Percentiles rank a stretch among this genome's conserved stretches.
These are phyloP conservation scores for Molanna angustata DNA, from an alignment of 2,888 invertebrate genomes.

Conservation along the genomic window DNA sequence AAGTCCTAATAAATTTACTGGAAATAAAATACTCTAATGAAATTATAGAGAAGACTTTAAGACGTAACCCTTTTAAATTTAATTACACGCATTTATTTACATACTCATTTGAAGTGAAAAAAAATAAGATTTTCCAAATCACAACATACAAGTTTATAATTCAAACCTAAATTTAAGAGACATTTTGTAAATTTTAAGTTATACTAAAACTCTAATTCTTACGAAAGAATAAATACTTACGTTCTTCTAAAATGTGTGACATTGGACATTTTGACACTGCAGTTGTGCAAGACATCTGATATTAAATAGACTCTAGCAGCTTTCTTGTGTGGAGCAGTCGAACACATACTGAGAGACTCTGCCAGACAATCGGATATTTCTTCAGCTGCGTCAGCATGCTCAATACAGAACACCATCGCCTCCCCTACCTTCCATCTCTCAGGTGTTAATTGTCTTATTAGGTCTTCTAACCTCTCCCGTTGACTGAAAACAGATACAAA, in stretches of 20 bases:
- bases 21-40: too few relatives aligned
- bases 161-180: too few relatives aligned
- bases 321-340: slow-evolving; percentile 82
- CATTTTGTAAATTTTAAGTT: too few relatives aligned
- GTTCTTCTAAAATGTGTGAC: slow-evolving; percentile 90
- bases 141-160: not conserved
- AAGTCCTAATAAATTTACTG: too few relatives aligned
- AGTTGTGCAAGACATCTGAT: slow-evolving; percentile 96
- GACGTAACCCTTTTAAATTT: too few relatives aligned
- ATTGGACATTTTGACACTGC: slow-evolving; percentile 93
- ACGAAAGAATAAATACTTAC: slow-evolving; percentile 51
- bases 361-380: slow-evolving; percentile 92
- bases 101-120: too few relatives aligned
- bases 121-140: not conserved
- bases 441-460: slow-evolving; percentile 81
- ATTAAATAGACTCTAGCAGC: slow-evolving; percentile 91
- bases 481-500: slow-evolving; percentile 64
- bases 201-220: too few relatives aligned
- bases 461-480: slow-evolving; percentile 88
- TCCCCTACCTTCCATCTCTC: slow-evolving; percentile 83
- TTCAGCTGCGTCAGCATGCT: slow-evolving; percentile 96
- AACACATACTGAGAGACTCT: slow-evolving; percentile 75
- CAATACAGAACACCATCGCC: slow-evolving; percentile 98
- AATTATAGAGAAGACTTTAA: too few relatives aligned
- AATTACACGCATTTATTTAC: too few relatives aligned